phyloP scores from a whole-genome alignment of 1,140 invertebrate species.

The Conus ventricosus region DNA sequence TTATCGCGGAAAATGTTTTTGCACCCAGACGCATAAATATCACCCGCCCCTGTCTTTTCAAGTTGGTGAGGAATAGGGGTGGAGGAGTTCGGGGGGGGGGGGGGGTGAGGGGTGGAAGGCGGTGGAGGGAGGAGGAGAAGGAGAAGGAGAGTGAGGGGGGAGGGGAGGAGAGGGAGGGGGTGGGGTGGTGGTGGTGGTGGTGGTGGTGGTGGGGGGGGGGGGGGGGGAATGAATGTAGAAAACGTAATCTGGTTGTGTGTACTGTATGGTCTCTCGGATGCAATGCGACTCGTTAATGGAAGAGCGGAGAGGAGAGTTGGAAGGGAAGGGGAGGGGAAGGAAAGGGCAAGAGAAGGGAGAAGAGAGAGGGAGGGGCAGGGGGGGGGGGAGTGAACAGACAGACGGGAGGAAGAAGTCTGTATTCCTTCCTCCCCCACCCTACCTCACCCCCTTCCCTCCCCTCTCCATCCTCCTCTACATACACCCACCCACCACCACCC shows the following conservation, averaged over 20 bases:
- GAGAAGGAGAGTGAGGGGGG: background rate
- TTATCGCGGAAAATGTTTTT: conserved; percentile 27
- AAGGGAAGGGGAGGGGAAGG: no score
- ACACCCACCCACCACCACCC: no score
- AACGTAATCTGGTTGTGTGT: background rate
- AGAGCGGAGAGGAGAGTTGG: background rate
- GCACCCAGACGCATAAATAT: conserved; percentile 16
- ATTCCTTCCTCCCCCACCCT: no score
- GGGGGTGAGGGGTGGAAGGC: background rate
- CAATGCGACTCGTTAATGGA: background rate
- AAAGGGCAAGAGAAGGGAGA: no score
- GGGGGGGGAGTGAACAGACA: no score
- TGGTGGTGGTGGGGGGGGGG: background rate
- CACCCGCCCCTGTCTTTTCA: background rate
- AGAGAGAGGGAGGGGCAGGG: no score
- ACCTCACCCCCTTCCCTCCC: no score
- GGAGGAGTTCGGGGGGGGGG: no score
- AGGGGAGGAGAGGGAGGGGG: background rate
- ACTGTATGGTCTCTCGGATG: background rate
- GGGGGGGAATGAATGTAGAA: background rate
- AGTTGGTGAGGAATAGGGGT: background rate
- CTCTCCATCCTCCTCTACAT: no score
- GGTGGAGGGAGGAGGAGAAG: background rate
- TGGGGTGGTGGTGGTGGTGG: background rate
- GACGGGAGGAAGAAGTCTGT: no score